Conservation (phyloP, 1,140 invertebrate genomes). For the Ceratosolen solmsi region DNA sequence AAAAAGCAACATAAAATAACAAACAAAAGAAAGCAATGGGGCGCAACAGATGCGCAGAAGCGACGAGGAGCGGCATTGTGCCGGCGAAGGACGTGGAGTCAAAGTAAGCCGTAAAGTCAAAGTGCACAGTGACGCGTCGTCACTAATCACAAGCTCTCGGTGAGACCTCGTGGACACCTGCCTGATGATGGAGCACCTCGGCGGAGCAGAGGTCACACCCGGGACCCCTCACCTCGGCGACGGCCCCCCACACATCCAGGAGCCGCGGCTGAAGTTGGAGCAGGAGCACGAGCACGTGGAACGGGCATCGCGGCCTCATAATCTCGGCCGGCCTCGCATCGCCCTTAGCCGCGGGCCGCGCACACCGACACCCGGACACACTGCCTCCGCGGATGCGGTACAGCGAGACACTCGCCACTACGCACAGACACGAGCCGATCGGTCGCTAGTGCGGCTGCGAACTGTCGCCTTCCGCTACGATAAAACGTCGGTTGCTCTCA, state of each 20-base stretch:
- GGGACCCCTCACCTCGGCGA: not conserved
- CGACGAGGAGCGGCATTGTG: not conserved
- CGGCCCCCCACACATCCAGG: not conserved
- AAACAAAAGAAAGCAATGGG: not conserved
- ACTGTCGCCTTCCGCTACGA: constrained; percentile 21
- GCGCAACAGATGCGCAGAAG: not conserved
- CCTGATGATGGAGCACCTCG: not conserved
- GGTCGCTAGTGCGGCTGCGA: not conserved
- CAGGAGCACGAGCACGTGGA: not conserved
- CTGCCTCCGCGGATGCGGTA: not conserved
- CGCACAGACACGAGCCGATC: not conserved
- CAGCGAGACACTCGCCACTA: too few relatives aligned
- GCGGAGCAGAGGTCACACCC: not conserved
- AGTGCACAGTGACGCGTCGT: not conserved
- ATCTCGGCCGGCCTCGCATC: not conserved
- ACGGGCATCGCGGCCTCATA: constrained; percentile 7
- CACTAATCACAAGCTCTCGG: too few relatives aligned
- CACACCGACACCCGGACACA: not conserved
- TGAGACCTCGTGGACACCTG: not conserved
- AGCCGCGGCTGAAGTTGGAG: not conserved
- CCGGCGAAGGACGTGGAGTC: not conserved
- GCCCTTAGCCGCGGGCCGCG: not conserved
- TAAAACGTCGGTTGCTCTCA: not conserved
- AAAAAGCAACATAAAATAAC: too few relatives aligned
- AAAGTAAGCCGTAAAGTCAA: not conserved